Percentiles rank a stretch among this genome's conserved stretches.
Evolutionary conservation across 2,113 vertebrate genomes (phyloP).

Genomic region (Lethenteron camtschaticum): DNA sequence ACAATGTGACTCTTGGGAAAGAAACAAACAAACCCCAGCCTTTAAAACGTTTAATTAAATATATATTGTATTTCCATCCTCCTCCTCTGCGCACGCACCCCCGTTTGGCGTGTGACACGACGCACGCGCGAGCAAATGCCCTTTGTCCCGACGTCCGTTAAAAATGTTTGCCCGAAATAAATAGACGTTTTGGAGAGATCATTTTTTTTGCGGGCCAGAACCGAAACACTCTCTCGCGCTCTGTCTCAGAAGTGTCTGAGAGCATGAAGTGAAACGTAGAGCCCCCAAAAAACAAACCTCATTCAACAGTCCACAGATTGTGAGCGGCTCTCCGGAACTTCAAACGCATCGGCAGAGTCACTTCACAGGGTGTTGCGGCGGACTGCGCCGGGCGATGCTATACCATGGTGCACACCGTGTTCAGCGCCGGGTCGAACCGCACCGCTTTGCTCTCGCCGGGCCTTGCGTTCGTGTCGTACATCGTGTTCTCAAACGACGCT

Average conservation of each 20-base stretch:
- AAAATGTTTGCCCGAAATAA: too few species aligned
- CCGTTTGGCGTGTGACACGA: too few species aligned
- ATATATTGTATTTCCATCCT: too few species aligned
- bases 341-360: background rate
- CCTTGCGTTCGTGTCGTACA: conserved; percentile 95
- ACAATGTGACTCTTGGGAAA: too few species aligned
- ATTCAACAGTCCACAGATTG: conserved; percentile 1
- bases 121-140: too few species aligned
- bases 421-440: conserved; percentile 89
- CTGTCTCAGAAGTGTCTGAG: background rate
- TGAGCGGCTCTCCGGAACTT: background rate
- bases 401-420: conserved; percentile 96
- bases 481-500: conserved; percentile 85
- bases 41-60: too few species aligned
- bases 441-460: conserved; percentile 68
- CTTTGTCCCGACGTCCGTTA: too few species aligned
- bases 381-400: conserved; percentile 25
- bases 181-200: too few species aligned
- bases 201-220: background rate
- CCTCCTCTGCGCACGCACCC: too few species aligned
- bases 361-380: background rate
- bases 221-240: background rate
- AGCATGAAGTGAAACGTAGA: background rate
- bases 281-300: background rate
- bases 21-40: too few species aligned